Evolutionary conservation across 2,888 invertebrate species (phyloP), one percentile per base, ranked within the genome.

Genomic region (Noctuana brunneofusca): DNA sequence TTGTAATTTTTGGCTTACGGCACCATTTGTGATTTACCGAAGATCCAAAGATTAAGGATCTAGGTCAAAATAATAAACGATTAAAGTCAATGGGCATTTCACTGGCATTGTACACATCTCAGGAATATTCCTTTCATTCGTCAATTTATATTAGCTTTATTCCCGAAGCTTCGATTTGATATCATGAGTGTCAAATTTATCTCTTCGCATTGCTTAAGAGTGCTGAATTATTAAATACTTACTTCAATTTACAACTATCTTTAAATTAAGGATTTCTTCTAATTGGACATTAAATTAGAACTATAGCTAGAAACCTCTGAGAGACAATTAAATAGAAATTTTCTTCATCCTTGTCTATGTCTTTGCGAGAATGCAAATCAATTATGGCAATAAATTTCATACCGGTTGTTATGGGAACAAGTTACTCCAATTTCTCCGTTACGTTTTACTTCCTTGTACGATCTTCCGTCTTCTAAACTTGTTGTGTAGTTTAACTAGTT

Each of bases 361-460:
- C 18, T 24, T 43, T 9, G 22, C 24, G 11, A 41, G 27, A 11
- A 16, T 3, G 27, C 43, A 46, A 55, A 55, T 43, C 30, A 27
- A 27, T 16, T 38, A 24, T 12, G 32, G 48, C 48, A 54, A 54
- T 60, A 59, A 32, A 59, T 59, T 53, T 59, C 60, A 35, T n/a
- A 48, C 35, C 12, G 24, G 57, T 49, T 49, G 48, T 48, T 48
- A 60, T 54, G 60, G 48, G 35, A 48, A 53, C 59, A n/a, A 16
- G 53, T 53, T 59, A 60, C 54, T 60, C 54, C 22, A 60, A 60
- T 60, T 60, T 60, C 60, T 60, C 60, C 35, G 48, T 60, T 60
- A 48, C 60, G 60, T 60, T 54, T 60, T 60, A 54, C 60, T 60
- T 60, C 60, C 60, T 54, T 35, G 24, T 54, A 18, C 22, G 35